Conservation (phyloP, 53 echinoderm and acorn worm genomes). For the Stichopus horrens region DNA sequence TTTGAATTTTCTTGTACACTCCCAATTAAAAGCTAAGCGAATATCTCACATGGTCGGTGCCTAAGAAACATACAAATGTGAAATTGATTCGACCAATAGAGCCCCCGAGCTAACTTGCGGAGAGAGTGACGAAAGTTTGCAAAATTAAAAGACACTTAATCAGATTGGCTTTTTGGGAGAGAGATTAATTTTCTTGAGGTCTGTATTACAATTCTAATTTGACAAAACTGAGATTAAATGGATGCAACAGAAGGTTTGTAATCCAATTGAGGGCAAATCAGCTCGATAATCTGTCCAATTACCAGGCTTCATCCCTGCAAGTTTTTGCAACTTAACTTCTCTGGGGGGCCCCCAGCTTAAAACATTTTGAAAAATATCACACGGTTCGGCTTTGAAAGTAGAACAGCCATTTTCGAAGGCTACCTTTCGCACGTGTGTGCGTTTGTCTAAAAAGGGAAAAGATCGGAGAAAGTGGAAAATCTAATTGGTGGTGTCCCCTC, state of each 20-base stretch:
- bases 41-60: background rate
- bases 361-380: background rate
- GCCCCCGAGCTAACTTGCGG: conserved; percentile 23
- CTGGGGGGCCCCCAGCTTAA: conserved; percentile 13
- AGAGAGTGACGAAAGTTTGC: conserved; percentile 40
- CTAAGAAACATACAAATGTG: conserved; percentile 6
- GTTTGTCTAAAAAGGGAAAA: too few relatives aligned
- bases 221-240: conserved; percentile 43
- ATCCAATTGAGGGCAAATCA: conserved; percentile 40
- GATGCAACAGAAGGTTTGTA: conserved; percentile 46
- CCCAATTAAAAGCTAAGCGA: background rate
- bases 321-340: conserved; percentile 28
- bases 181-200: conserved; percentile 49
- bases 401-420: background rate
- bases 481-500: too few relatives aligned
- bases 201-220: conserved; percentile 49
- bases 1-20: background rate
- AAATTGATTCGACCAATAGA: conserved; percentile 48
- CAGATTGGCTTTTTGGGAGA: conserved; percentile 41
- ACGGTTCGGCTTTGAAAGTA: background rate
- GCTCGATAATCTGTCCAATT: conserved; percentile 43
- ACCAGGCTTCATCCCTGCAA: conserved; percentile 33
- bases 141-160: conserved; percentile 49
- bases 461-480: too few relatives aligned
- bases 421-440: too few relatives aligned